A percentile compares a stretch with the other conserved stretches of the same genome.
Conservation (phyloP, 2,888 invertebrate species). For the Drosophila koepferae region DNA sequence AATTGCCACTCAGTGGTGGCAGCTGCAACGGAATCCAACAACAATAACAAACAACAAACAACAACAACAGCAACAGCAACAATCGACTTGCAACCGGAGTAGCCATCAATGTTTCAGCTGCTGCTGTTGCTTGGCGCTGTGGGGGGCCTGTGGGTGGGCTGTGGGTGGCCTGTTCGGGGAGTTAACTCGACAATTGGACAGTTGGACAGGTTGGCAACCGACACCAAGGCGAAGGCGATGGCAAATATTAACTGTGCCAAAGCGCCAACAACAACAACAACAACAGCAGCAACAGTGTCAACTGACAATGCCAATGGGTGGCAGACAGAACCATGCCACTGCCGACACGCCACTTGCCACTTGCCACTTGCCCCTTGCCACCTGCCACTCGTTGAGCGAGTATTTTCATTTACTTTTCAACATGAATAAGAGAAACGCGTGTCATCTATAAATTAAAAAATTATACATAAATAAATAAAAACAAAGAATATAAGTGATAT, state of each 20-base stretch:
- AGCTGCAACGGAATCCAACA: constrained; percentile 28
- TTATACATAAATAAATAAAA: background rate
- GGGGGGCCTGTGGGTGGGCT: too few species aligned
- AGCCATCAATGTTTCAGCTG: constrained; percentile 12
- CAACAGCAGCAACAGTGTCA: constrained; percentile 12
- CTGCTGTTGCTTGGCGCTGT: background rate
- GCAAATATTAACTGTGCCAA: constrained; percentile 54
- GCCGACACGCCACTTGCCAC: constrained; percentile 15
- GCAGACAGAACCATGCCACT: constrained; percentile 26
- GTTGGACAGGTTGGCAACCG: constrained; percentile 26
- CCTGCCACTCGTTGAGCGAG: background rate
- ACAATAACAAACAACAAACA: background rate
- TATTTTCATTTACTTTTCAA: background rate
- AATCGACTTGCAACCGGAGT: constrained; percentile 16
- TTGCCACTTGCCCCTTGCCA: constrained; percentile 10
- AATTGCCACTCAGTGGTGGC: constrained; percentile 53
- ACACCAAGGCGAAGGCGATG: constrained; percentile 13
- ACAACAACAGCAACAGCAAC: constrained; percentile 13
- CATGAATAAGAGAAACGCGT: background rate
- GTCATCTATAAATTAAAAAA: background rate
- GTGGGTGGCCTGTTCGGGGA: background rate
- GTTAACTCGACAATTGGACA: constrained; percentile 19
- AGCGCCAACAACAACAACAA: constrained; percentile 27
- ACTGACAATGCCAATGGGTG: constrained; percentile 27
- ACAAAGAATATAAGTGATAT: background rate